Percentiles rank a stretch among this genome's conserved stretches.
These are phyloP conservation scores for Zootermopsis nevadensis DNA, from an alignment of 2,888 invertebrate genomes.

Conservation along the genomic window DNA sequence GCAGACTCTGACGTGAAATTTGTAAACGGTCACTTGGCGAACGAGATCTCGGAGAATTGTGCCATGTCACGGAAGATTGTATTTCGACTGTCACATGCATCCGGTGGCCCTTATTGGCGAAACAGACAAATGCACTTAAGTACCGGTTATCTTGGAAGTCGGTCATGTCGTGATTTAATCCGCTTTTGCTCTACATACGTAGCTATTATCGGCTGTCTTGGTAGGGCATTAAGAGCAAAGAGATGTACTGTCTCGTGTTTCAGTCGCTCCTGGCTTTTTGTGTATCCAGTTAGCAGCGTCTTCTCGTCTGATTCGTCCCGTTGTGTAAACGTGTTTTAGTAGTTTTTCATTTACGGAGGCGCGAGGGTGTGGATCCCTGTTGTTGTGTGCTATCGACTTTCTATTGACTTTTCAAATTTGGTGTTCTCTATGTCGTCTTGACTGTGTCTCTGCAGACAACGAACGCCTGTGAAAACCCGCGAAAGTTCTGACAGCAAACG, in stretches of 20 bases:
- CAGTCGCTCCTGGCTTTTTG: background rate
- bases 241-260: background rate
- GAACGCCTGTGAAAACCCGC: no score
- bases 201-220: background rate
- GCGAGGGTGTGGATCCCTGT: no score
- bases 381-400: no score
- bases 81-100: background rate
- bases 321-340: no score
- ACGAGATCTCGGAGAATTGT: background rate
- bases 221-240: background rate
- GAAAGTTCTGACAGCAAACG: no score
- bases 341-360: no score
- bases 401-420: no score
- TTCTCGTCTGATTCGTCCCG: no score
- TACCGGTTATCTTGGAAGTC: background rate
- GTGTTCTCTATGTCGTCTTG: no score
- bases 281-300: background rate
- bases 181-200: background rate
- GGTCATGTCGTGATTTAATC: slow-evolving; percentile 8
- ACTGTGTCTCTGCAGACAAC: no score
- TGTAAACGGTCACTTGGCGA: background rate
- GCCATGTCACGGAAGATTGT: background rate
- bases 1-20: no score
- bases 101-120: background rate
- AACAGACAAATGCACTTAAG: background rate